A percentile compares a stretch with the other conserved stretches of the same genome.
phyloP scores from a whole-genome alignment of 2,113 vertebrate species.

The Pycnonotus jocosus region DNA sequence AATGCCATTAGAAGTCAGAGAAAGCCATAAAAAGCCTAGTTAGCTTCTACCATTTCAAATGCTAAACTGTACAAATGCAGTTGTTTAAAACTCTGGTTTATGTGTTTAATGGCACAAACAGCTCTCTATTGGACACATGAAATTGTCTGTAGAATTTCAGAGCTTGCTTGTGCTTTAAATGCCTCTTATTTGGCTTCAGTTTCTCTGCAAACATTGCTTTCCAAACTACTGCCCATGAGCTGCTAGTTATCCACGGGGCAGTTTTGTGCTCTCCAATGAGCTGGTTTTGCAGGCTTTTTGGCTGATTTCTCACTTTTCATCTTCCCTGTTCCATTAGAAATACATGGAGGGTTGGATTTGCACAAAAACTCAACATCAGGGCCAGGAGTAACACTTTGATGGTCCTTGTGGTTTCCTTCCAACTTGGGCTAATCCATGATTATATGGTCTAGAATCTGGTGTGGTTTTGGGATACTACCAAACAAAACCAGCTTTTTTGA shows the following conservation, averaged over 20 bases:
- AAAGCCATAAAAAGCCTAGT: slow-evolving; percentile 39
- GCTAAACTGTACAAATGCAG: background rate
- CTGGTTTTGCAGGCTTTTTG: background rate
- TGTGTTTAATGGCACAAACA: background rate
- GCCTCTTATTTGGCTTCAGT: background rate
- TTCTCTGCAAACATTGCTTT: background rate
- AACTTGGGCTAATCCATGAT: background rate
- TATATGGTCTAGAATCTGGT: background rate
- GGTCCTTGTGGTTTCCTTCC: background rate
- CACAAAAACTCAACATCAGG: background rate
- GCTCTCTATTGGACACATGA: background rate
- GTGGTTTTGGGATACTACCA: too few relatives aligned
- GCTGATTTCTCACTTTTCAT: background rate
- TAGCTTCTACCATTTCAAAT: slow-evolving; percentile 18
- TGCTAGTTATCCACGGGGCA: background rate
- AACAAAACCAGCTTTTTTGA: too few relatives aligned
- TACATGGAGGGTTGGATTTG: background rate
- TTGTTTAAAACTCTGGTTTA: slow-evolving; percentile 3
- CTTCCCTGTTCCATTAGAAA: background rate
- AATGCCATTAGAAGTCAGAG: slow-evolving; percentile 2
- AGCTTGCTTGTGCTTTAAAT: background rate
- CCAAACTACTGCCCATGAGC: background rate
- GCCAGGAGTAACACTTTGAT: background rate
- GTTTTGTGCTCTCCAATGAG: background rate
- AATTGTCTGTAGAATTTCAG: background rate